Percentiles rank a stretch among this genome's conserved stretches.
Conservation (phyloP, 2,113 vertebrate species). For the Corythoichthys intestinalis region DNA sequence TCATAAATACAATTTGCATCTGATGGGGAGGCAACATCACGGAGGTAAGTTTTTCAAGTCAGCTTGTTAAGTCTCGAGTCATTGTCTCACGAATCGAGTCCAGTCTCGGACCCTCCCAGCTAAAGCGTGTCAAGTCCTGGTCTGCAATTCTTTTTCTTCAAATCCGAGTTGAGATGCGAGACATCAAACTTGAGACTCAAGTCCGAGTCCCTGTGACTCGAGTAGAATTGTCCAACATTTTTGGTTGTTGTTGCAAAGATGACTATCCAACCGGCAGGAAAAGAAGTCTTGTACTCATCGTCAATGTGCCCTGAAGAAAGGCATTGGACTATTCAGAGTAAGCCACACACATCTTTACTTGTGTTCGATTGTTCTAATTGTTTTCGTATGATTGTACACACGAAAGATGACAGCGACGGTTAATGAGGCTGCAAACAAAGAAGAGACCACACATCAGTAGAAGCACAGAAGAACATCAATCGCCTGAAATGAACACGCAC, state of each 20-base stretch:
- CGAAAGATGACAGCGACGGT: constrained; percentile 37
- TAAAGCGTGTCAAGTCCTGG: too few relatives aligned
- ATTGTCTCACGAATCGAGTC: too few relatives aligned
- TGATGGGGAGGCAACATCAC: too few relatives aligned
- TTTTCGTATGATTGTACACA: background rate
- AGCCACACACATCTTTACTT: background rate
- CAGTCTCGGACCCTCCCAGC: too few relatives aligned
- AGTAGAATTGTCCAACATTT: too few relatives aligned
- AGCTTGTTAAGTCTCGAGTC: too few relatives aligned
- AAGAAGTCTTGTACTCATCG: background rate
- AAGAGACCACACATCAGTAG: constrained; percentile 17
- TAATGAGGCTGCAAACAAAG: constrained; percentile 36
- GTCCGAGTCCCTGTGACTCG: too few relatives aligned
- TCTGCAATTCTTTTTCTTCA: too few relatives aligned
- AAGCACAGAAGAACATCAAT: constrained; percentile 39
- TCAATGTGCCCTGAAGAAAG: background rate
- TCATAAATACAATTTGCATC: too few relatives aligned
- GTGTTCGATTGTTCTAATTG: background rate
- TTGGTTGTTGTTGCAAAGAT: constrained; percentile 14
- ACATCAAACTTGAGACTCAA: too few relatives aligned
- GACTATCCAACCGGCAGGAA: constrained; percentile 4
- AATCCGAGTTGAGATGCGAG: too few relatives aligned
- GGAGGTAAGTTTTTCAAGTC: too few relatives aligned
- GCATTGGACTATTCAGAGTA: background rate
- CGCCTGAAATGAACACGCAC: constrained; percentile 32